Evolutionary conservation across 2,888 invertebrate species (phyloP).

Genomic region (Abrostola triplasia): DNA sequence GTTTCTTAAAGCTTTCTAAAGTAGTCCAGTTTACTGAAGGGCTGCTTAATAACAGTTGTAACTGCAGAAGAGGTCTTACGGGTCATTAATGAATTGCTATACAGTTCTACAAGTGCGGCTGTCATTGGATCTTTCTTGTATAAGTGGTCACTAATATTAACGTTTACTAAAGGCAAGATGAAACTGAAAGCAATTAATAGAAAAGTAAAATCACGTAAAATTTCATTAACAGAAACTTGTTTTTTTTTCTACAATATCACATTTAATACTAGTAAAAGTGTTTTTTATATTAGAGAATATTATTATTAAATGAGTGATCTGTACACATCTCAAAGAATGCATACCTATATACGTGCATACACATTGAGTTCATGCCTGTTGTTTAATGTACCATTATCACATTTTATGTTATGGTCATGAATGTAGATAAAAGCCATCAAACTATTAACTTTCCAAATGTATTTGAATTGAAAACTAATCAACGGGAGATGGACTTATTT

Average conservation of each 20-base stretch:
- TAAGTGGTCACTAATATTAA: slow-evolving; percentile 14
- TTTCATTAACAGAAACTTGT: not conserved
- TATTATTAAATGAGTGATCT: slow-evolving; percentile 5
- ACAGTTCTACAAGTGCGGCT: slow-evolving; percentile 36
- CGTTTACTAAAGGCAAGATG: not conserved
- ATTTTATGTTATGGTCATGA: slow-evolving; percentile 64
- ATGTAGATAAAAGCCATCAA: slow-evolving; percentile 78
- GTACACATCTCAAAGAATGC: slow-evolving; percentile 18
- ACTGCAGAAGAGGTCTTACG: slow-evolving; percentile 56
- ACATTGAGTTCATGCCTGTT: slow-evolving; percentile 73
- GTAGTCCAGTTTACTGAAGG: slow-evolving; percentile 61
- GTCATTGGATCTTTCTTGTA: slow-evolving; percentile 20
- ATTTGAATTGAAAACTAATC: slow-evolving; percentile 82
- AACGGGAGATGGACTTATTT: slow-evolving; percentile 80
- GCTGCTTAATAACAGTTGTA: slow-evolving; percentile 71
- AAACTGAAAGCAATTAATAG: not conserved
- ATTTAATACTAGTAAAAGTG: not conserved
- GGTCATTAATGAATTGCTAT: slow-evolving; percentile 56
- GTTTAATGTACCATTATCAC: slow-evolving; percentile 67
- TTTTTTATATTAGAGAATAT: not conserved
- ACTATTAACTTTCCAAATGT: slow-evolving; percentile 84
- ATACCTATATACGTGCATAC: slow-evolving; percentile 38
- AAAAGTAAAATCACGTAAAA: not conserved
- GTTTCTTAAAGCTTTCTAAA: slow-evolving; percentile 66
- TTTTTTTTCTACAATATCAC: not conserved